Evolutionary conservation across 2,797 vertebrate species (phyloP), one percentile per base, ranked within the genome.

Genomic region (Myoxocephalus aenaeus): DNA sequence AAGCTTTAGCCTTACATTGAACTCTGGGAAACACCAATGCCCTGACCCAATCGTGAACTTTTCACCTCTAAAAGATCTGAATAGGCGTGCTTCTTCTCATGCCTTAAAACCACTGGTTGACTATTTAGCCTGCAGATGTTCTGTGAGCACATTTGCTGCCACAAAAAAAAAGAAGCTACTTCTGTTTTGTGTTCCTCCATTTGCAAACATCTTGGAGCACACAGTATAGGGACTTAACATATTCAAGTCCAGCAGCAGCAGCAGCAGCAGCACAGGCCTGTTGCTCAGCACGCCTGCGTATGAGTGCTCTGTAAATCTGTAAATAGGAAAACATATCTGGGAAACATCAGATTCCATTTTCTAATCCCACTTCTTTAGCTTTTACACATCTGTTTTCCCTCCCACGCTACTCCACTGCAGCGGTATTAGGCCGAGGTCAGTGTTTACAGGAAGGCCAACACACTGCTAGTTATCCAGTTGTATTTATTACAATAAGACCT

Each of bases 41-140:
- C 87, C 91, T 95, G 93, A 94, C 94, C 93, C 90, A 90, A 79
- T 86, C 84, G 2, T 94, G 93, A 94, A 93, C 93, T 93, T 92
- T 94, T 93, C 93, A 94, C 93, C 92, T 90, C 89, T 65, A 85
- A 89, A 88, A 89, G 65, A 90, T 87, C 73, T 93, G 86, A 91
- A 92, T 92, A 93, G 91, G 65, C 87, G 75, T 91, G 89, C 83
- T 85, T 71, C 75, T 86, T 89, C 79, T 74, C 73, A 79, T 79
- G 78, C 79, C 78, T 70, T 48, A 22, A 65, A 84, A 59, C 79
- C 84, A 77, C 68, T 74, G 66, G 48, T 75, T 70, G 73, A 58
- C 73, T 68, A 46, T 80, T 46, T 63, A 51, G 74, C 50, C 76
- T 90, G 67, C 71, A 84, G 68, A 86, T 83, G 75, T 80, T 90